Base-by-base conservation (phyloP, 2,888 invertebrate species). In the Oscheius sp. region DNA sequence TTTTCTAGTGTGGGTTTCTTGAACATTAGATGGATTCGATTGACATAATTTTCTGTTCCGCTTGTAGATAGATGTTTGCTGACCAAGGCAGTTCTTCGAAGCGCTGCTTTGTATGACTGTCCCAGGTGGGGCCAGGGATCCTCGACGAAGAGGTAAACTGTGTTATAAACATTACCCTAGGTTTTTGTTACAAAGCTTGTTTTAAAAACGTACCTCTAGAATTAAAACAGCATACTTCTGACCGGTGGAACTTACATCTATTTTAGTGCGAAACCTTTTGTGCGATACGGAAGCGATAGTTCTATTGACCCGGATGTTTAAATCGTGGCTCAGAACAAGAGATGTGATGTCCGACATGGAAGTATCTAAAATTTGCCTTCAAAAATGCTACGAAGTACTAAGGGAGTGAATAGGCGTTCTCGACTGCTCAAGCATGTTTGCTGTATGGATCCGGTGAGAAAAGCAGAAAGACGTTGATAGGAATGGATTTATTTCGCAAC, bases 131-230 rank as follows among this genome's bases (percentile, higher is more conserved):
- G 53, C 53, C 53, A 53, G 29, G 53, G 53, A 53, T 53, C 53
- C 29, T 53, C n/a, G n/a, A 53, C 11, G 29, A 53, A 53, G 4
- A 53, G 53, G 11, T 53, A 53, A 53, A 53, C 53, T 53, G 53
- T 53, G 53, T 53, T 53, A 4, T 29, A 53, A 2, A 53, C 29
- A 53, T 3, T 53, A 4, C 53, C 53, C 53, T 53, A 53, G 11
- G 29, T 21, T 53, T 3, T 2, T 11, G n/a, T 53, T 53, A 53
- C 9, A 50, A 50, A 50, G 13, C 50, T 9, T 13, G 13, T 50
- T 50, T 50, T 50, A 42, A 7, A 42, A 42, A 42, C 42, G 2
- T 53, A 53, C 53, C 4, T 3, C 2, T 2, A 53, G 29, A 4
- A 53, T 11, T 53, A 53, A 29, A 53, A 53, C 29, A 29, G 53